Percentiles rank a stretch among this genome's conserved stretches.
phyloP scores from a whole-genome alignment of 2,888 invertebrate genomes.

The Pyralis farinalis region DNA sequence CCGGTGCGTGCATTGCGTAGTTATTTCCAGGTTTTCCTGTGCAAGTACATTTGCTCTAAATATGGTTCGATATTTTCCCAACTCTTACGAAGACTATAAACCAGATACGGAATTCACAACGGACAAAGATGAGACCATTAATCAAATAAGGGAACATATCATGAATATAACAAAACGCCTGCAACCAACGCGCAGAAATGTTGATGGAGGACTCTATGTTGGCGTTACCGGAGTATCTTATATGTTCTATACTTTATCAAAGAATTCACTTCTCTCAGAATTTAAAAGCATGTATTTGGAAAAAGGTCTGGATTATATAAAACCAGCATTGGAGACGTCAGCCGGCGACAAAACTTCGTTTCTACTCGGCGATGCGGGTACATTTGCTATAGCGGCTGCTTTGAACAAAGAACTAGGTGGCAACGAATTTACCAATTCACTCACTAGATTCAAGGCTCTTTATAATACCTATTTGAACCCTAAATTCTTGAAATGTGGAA shows the following conservation, averaged over 20 bases:
- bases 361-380: constrained; percentile 89
- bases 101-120: constrained; percentile 27
- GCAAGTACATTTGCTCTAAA: constrained; percentile 28
- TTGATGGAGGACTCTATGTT: constrained; percentile 84
- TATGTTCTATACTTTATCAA: constrained; percentile 87
- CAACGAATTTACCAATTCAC: constrained; percentile 40
- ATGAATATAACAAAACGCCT: constrained; percentile 52
- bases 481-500: constrained; percentile 83
- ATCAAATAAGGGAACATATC: constrained; percentile 50
- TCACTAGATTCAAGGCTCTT: constrained; percentile 61
- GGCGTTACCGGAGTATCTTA: constrained; percentile 87
- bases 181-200: constrained; percentile 59
- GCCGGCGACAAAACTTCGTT: constrained; percentile 85
- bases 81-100: constrained; percentile 53
- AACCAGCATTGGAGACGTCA: constrained; percentile 81
- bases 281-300: constrained; percentile 73
- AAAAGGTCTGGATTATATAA: constrained; percentile 82
- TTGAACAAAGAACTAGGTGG: constrained; percentile 78
- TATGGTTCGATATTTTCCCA: constrained; percentile 69
- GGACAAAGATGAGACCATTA: constrained; percentile 37
- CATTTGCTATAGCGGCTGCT: constrained; percentile 86
- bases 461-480: constrained; percentile 51
- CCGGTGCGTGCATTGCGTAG: constrained; percentile 26
- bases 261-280: constrained; percentile 69
- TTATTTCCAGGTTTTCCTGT: constrained; percentile 31